These are phyloP conservation scores for Tigriopus californicus DNA, from an alignment of 2,888 invertebrate species.

Conservation along the genomic window DNA sequence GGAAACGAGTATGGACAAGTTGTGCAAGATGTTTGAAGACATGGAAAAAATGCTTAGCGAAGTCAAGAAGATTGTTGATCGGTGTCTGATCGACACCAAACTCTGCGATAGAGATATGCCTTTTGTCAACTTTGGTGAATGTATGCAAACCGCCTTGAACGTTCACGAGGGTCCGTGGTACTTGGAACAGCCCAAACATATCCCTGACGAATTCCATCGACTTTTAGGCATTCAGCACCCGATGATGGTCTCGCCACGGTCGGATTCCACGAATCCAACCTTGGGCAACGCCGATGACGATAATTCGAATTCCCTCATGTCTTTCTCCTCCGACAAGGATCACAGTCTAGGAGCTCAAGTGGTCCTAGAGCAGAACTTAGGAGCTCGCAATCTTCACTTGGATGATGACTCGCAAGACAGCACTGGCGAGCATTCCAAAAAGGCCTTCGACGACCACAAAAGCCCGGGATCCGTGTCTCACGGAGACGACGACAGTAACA, in stretches of 20 bases:
- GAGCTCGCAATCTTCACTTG: background rate
- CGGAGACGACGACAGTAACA: no score
- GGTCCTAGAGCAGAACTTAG: conserved; percentile 2
- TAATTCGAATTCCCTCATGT: background rate
- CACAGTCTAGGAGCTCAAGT: background rate
- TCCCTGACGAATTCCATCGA: background rate
- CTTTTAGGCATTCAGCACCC: background rate
- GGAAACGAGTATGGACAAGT: background rate
- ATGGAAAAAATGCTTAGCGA: background rate
- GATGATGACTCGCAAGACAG: background rate
- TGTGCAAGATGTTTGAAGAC: background rate
- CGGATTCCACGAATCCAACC: background rate
- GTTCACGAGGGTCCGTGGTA: background rate
- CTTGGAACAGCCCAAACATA: conserved; percentile 6
- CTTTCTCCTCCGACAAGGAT: background rate
- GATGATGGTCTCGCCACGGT: no score
- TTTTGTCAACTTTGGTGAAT: background rate
- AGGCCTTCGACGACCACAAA: no score
- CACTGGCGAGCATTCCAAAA: no score
- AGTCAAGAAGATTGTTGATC: background rate
- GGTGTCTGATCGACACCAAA: conserved; percentile 4
- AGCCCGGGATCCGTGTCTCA: no score
- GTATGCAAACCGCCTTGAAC: conserved; percentile 1
- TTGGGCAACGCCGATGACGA: background rate
- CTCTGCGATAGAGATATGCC: background rate